Evolutionary conservation across 37 sponge, comb jelly and placozoan species (phyloP), one percentile per base, ranked within the genome.

Genomic region (Trichoplax adhaerens): DNA sequence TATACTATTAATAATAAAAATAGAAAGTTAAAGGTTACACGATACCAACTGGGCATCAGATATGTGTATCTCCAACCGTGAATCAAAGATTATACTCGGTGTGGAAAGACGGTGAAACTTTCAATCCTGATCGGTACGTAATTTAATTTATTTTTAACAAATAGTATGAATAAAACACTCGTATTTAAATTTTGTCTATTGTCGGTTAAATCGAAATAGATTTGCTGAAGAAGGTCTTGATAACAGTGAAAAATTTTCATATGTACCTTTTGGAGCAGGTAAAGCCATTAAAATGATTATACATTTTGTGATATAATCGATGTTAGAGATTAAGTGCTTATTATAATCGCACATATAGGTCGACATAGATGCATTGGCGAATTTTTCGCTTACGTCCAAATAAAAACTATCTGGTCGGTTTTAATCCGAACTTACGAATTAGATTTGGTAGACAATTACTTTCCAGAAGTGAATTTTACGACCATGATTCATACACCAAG

Each of bases 201-300:
- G 29, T 29, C 29, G 29, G 29, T 29, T 29, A 29, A 29, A 29
- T 29, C 29, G 29, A 29, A 29, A 29, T 29, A 29, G 29, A 29
- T 29, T 29, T 29, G 29, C 29, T 29, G 29, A 29, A 29, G 29
- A 29, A 58, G 77, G 51, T 57, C 48, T 66, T 1, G n/a, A 55
- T 12, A 65, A 80, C 60, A 75, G 67, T 69, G 89, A 88, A 49
- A 90, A 86, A 72, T 90, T 90, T 56, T 62, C 83, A 5, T 90
- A 87, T 60, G 81, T 90, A 0, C 91, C 91, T 29, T 90, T 90
- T 81, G 91, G 91, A 69, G 91, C 91, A 74, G 91, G 89, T 88
- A 53, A 62, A 80, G 54, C 48, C 3, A 5, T 6, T 7, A 72
- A 5, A 53, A n/a, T 49, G 58, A 70, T 5, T 58, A 58, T 58